A percentile compares a stretch with the other conserved stretches of the same genome.
phyloP scores from a whole-genome alignment of 2,888 invertebrate species.

The Orthosia gracilis region DNA sequence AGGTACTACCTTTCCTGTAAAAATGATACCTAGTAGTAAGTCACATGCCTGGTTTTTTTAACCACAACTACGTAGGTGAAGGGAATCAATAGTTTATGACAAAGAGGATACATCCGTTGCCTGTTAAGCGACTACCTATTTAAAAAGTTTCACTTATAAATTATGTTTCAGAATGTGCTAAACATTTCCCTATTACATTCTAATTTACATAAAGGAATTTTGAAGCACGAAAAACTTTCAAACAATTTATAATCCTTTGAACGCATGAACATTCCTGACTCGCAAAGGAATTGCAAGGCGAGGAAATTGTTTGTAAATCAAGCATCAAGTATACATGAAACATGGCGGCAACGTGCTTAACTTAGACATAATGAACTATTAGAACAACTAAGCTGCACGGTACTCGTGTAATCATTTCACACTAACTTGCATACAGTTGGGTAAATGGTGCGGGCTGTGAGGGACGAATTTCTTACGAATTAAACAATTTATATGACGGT shows the following conservation, averaged over 20 bases:
- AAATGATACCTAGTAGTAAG: neutral
- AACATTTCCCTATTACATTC: neutral
- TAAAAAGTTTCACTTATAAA: neutral
- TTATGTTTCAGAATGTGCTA: neutral
- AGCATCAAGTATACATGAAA: slow-evolving; percentile 24
- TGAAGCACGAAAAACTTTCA: neutral
- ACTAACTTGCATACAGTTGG: slow-evolving; percentile 40
- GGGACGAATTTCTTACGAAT: slow-evolving; percentile 28
- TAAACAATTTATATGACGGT: neutral
- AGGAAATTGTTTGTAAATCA: slow-evolving; percentile 38
- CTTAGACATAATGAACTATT: slow-evolving; percentile 59
- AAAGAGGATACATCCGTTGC: neutral
- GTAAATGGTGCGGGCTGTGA: slow-evolving; percentile 20
- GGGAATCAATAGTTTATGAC: neutral
- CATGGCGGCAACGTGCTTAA: slow-evolving; percentile 20
- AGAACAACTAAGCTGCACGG: slow-evolving; percentile 52
- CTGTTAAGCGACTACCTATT: too few species aligned
- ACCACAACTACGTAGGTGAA: neutral
- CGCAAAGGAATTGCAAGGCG: slow-evolving; percentile 15
- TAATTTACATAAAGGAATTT: slow-evolving; percentile 1
- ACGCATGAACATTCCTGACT: slow-evolving; percentile 20
- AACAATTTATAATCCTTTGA: slow-evolving; percentile 14
- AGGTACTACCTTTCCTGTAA: neutral
- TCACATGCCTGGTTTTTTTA: neutral
- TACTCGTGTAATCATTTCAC: slow-evolving; percentile 46